These are phyloP conservation scores for Scortum barcoo DNA, from an alignment of 2,113 vertebrate genomes.

Conservation along the genomic window DNA sequence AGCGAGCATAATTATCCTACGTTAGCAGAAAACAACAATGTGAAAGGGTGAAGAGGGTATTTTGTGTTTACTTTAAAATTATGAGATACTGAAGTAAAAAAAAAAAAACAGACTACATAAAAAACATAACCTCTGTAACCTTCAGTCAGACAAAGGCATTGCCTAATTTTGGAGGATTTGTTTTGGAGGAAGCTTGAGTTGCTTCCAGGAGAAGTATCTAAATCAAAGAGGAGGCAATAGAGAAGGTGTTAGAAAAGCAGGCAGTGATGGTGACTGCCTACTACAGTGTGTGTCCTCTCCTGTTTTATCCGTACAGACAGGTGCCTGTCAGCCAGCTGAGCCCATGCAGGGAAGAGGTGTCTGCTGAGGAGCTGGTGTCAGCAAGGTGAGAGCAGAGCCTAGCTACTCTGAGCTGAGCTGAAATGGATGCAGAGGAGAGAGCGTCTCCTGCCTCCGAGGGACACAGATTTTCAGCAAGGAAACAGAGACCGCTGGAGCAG, in stretches of 20 bases:
- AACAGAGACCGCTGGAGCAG: constrained; percentile 80
- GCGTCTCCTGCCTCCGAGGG: constrained; percentile 79
- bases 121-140: neutral
- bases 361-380: constrained; percentile 75
- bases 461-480: constrained; percentile 73
- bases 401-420: constrained; percentile 64
- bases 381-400: constrained; percentile 71
- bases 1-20: constrained; percentile 25
- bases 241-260: constrained; percentile 64
- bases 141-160: neutral
- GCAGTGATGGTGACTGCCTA: constrained; percentile 55
- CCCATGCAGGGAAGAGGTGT: constrained; percentile 67
- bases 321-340: constrained; percentile 82
- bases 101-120: neutral
- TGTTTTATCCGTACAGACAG: constrained; percentile 76
- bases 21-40: constrained; percentile 44
- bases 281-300: constrained; percentile 63
- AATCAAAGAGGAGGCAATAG: constrained; percentile 43
- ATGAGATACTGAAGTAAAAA: neutral
- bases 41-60: neutral
- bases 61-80: constrained; percentile 19
- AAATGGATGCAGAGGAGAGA: constrained; percentile 72
- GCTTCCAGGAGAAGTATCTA: constrained; percentile 21
- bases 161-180: neutral
- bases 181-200: constrained; percentile 18